Percentiles rank a stretch among this genome's conserved stretches.
These are phyloP conservation scores for Enteromius radiatus DNA, from an alignment of 2,797 vertebrate genomes.

Conservation along the genomic window DNA sequence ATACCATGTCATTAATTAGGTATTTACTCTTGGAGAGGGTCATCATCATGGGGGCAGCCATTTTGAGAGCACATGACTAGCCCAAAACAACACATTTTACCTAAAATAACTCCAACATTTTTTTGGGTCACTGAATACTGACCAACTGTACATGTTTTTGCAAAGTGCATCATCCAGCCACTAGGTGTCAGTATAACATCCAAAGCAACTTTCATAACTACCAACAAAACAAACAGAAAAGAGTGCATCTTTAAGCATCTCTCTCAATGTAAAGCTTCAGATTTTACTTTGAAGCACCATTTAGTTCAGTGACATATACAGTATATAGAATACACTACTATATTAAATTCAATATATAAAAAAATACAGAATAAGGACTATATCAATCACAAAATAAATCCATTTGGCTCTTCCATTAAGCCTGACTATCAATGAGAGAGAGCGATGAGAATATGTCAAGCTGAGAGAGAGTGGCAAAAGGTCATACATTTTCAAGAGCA, in stretches of 20 bases:
- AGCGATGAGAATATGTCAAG: neutral
- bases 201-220: too few relatives aligned
- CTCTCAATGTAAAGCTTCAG: neutral
- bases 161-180: neutral
- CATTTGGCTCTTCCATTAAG: neutral
- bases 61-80: neutral
- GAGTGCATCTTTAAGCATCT: neutral
- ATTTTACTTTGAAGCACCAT: neutral
- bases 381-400: neutral
- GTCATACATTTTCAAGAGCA: slow-evolving; percentile 9
- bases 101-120: neutral
- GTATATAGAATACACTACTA: neutral
- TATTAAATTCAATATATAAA: neutral
- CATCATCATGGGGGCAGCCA: neutral
- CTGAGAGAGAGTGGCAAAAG: slow-evolving; percentile 11
- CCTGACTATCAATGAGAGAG: neutral
- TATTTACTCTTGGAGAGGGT: neutral
- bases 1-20: neutral
- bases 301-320: neutral
- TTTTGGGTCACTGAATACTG: neutral
- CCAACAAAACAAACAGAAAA: neutral
- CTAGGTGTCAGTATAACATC: slow-evolving; percentile 8
- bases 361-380: neutral
- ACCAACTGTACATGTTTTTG: neutral
- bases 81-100: neutral